Evolutionary conservation across 2,888 invertebrate species (phyloP), one percentile per base, ranked within the genome.

Genomic region (Monoplex corrugatus): DNA sequence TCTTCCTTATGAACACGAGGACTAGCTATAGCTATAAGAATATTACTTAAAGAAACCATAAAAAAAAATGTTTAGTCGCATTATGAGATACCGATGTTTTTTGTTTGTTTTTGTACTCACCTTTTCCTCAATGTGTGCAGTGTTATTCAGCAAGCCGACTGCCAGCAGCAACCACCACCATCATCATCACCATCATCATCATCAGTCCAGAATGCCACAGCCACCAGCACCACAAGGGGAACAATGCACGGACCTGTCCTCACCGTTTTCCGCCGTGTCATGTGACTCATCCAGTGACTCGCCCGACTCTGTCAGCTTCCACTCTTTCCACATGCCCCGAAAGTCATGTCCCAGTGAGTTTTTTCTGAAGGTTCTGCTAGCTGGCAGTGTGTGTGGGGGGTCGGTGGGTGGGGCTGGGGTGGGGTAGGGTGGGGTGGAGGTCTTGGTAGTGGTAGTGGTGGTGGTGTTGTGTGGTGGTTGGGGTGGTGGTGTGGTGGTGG

Each of bases 271-370:
- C 38, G 88, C 88, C 19, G 88, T 88, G 88, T 88, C 88, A 82
- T 88, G 88, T 88, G 88, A 88, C 88, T 88, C 88, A 3, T 88
- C 88, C 83, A 83, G 88, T 88, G 88, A 43, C 88, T 88, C 88
- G 5, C 68, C 88, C 0, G 83, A 68, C n/a, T 28, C 38, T 19
- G 38, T 43, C 40, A 68, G 82, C 3, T 88, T 68, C 40, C 82
- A 83, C n/a, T 32, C 40, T 0, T 82, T 40, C 43, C 43, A 23
- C 8, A 63, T 88, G 63, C 88, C 88, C 3, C 82, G 88, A 8
- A 88, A 88, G 44, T 44, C 82, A 5, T 88, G 88, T 83, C 83
- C 83, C 0, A 88, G 88, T 88, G 28, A 83, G 88, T 88, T n/a
- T 28, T 28, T 68, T 68, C 50, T 50, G 50, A 28, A 1, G 57